These are phyloP conservation scores for Sardinella longiceps DNA, from an alignment of 2,797 vertebrate species.

Conservation along the genomic window DNA sequence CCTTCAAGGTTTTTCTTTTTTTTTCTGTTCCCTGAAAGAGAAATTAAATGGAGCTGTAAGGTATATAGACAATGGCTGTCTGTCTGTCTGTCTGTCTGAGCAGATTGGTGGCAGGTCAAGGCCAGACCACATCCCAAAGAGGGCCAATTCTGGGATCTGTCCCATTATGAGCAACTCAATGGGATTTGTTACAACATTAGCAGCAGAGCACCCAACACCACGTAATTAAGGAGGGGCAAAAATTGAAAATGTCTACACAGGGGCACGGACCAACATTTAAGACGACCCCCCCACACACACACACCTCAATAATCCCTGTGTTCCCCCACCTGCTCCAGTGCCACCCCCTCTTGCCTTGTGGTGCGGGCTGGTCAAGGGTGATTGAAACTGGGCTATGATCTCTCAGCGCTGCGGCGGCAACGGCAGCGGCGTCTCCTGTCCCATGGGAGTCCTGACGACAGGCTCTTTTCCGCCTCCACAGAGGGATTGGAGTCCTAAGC, in stretches of 20 bases:
- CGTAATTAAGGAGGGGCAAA: neutral
- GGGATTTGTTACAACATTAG: neutral
- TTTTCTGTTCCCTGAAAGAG: neutral
- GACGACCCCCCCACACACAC: neutral
- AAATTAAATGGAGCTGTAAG: neutral
- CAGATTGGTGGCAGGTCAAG: neutral
- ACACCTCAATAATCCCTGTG: constrained; percentile 19
- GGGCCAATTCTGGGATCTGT: neutral
- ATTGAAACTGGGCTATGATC: neutral
- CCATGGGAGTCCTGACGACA: constrained; percentile 38
- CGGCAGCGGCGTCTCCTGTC: neutral
- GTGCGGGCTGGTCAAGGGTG: neutral
- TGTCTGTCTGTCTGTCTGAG: neutral
- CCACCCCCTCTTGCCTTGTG: neutral
- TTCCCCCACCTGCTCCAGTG: too few species aligned
- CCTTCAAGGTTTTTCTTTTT: neutral
- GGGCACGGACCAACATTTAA: neutral
- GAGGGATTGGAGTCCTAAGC: constrained; percentile 42
- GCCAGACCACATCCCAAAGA: neutral
- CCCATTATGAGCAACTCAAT: neutral
- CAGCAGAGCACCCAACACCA: neutral
- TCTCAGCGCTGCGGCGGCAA: neutral
- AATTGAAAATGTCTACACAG: neutral
- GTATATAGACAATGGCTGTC: neutral
- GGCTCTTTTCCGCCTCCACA: constrained; percentile 28